Evolutionary conservation across 1,140 invertebrate species (phyloP).

Genomic region (Littorina saxatilis): DNA sequence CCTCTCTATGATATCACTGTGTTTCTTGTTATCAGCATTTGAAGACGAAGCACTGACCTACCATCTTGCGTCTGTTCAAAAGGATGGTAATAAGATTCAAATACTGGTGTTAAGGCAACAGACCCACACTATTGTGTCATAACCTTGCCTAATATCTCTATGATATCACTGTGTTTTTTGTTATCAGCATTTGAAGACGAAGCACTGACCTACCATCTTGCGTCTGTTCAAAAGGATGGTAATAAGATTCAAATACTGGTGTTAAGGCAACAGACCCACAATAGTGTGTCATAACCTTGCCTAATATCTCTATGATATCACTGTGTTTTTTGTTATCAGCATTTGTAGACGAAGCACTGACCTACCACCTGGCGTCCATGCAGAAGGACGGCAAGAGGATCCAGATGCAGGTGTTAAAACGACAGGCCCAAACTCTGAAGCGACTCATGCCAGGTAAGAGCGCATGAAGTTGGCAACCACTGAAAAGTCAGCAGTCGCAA

Average conservation of each 20-base stretch:
- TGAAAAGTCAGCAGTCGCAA: too few species aligned
- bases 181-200: slow-evolving; percentile 18
- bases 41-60: slow-evolving; percentile 28
- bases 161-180: too few species aligned
- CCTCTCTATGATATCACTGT: too few species aligned
- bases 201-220: too few species aligned
- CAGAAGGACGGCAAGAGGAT: slow-evolving; percentile 26
- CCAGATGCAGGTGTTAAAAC: slow-evolving; percentile 17
- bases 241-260: too few species aligned
- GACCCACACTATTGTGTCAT: background rate
- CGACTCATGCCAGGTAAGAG: slow-evolving; percentile 29
- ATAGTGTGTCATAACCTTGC: background rate
- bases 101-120: background rate
- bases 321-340: background rate
- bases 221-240: too few species aligned
- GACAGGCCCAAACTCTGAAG: slow-evolving; percentile 20
- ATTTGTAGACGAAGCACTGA: slow-evolving; percentile 23
- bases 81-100: slow-evolving; percentile 22
- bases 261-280: too few species aligned
- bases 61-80: slow-evolving; percentile 22
- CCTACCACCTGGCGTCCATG: slow-evolving; percentile 25
- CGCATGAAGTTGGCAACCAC: too few species aligned
- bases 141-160: background rate
- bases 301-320: background rate
- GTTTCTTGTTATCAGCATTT: too few species aligned